Evolutionary conservation across 2,113 vertebrate genomes (phyloP), one percentile per base, ranked within the genome.

Genomic region (Gambusia holbrooki): DNA sequence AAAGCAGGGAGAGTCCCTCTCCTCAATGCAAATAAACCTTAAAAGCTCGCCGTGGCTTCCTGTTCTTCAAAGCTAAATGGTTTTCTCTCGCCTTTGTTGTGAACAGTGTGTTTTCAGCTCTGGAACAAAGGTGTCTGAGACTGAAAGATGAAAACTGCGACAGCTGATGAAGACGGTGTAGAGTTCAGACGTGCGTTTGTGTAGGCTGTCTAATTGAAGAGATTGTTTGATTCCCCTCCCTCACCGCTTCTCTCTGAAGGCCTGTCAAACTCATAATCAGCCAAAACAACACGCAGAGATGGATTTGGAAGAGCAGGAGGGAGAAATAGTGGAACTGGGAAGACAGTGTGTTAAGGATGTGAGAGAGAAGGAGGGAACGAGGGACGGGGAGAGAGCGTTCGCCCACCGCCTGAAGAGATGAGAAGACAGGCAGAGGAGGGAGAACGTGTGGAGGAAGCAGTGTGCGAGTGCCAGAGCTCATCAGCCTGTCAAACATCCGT

Each of bases 161-260:
- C 88, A 83, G 48, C 86, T 81, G 88, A 92, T 89, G 90, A 85
- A 90, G 87, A 89, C 68, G 86, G 81, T 82, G 64, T 69, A 62
- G 81, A 84, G 89, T 91, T 92, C 86, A 85, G 78, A 77, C 86
- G 86, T 25, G 25, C 80, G 79, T 73, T 71, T 80, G 87, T 84
- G 89, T 90, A 85, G 88, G 90, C 91, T 76, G 87, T 87, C 88
- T 91, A 91, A 92, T 89, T 90, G 89, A 89, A 77, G 83, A 82
- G 89, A 89, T 87, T 87, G 89, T 93, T 92, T 91, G 90, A 93
- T 90, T 91, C 75, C 48, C 80, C 83, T 86, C 81, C 83, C 76
- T 85, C 85, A 51, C 76, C 63, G 66, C 70, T 74, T 69, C 79
- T 84, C 84, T 89, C 90, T 90, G 84, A 88, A 90, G 87, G 86